Evolutionary conservation across 2,113 vertebrate genomes (phyloP).

Genomic region (Regulus satrapa): DNA sequence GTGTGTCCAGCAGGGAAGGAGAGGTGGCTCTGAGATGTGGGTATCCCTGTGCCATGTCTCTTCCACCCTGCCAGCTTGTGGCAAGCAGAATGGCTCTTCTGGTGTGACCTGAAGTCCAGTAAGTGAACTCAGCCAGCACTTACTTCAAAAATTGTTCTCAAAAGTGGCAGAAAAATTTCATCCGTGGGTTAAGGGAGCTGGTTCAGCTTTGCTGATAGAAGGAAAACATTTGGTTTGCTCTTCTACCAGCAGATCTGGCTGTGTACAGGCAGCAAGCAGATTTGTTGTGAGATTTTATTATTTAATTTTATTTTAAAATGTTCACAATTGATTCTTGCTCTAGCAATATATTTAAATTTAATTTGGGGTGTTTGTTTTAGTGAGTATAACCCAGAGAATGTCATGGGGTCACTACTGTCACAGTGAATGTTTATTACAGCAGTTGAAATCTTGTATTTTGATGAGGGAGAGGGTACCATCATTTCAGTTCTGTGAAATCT

Average conservation of each 20-base stretch:
- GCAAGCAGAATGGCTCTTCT: background rate
- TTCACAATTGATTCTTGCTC: background rate
- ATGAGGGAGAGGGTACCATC: background rate
- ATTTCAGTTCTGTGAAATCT: background rate
- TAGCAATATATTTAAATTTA: background rate
- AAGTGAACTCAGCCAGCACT: background rate
- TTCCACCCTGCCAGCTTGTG: background rate
- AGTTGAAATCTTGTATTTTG: background rate
- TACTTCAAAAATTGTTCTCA: background rate
- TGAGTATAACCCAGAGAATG: background rate
- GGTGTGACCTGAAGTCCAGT: background rate
- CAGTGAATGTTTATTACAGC: background rate
- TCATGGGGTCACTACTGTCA: background rate
- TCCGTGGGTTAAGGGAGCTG: background rate
- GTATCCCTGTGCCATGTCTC: background rate
- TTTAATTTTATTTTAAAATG: background rate
- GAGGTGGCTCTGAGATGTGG: background rate
- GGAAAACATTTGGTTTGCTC: background rate
- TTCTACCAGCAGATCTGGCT: background rate
- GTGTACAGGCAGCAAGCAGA: background rate
- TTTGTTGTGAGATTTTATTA: background rate
- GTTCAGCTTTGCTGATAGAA: background rate
- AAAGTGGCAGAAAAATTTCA: background rate
- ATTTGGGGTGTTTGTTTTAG: background rate
- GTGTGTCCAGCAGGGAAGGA: background rate